Evolutionary conservation across 2,888 invertebrate species (phyloP).

Genomic region (Abrostola tripartita): DNA sequence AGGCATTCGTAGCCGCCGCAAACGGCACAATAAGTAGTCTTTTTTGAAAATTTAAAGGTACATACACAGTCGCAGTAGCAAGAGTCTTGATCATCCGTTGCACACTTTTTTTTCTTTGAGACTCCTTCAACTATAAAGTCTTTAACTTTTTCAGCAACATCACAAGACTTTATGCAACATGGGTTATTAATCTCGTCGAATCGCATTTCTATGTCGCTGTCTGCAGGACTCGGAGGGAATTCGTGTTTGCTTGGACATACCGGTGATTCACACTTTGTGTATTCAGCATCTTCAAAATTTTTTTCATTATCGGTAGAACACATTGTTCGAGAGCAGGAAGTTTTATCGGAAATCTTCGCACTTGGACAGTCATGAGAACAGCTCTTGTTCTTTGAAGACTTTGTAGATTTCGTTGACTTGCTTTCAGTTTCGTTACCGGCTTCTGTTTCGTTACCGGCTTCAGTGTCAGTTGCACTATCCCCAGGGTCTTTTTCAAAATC

Average conservation of each 20-base stretch:
- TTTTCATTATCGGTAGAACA: slow-evolving; percentile 59
- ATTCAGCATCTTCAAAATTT: slow-evolving; percentile 18
- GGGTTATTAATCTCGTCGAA: slow-evolving; percentile 77
- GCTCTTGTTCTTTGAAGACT: slow-evolving; percentile 63
- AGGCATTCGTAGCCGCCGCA: slow-evolving; percentile 83
- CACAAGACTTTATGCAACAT: slow-evolving; percentile 79
- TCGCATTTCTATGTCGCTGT: slow-evolving; percentile 74
- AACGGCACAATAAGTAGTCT: slow-evolving; percentile 81
- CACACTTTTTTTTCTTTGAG: slow-evolving; percentile 60
- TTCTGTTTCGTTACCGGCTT: neutral
- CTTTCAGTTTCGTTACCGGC: slow-evolving; percentile 3
- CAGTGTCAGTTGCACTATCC: neutral
- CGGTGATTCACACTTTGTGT: slow-evolving; percentile 59
- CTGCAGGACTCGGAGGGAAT: slow-evolving; percentile 76
- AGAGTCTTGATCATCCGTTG: slow-evolving; percentile 62
- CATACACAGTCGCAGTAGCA: slow-evolving; percentile 84
- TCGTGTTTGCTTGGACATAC: slow-evolving; percentile 61
- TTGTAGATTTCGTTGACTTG: slow-evolving; percentile 12
- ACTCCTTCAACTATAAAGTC: slow-evolving; percentile 75
- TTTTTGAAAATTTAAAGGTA: slow-evolving; percentile 75
- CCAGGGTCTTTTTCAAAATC: slow-evolving; percentile 56
- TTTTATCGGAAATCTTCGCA: slow-evolving; percentile 59
- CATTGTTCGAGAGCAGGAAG: slow-evolving; percentile 70
- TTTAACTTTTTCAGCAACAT: slow-evolving; percentile 77
- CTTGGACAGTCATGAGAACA: slow-evolving; percentile 75